A percentile compares a stretch with the other conserved stretches of the same genome.
Conservation (phyloP, 2,113 vertebrate genomes). For the Myodes glareolus region DNA sequence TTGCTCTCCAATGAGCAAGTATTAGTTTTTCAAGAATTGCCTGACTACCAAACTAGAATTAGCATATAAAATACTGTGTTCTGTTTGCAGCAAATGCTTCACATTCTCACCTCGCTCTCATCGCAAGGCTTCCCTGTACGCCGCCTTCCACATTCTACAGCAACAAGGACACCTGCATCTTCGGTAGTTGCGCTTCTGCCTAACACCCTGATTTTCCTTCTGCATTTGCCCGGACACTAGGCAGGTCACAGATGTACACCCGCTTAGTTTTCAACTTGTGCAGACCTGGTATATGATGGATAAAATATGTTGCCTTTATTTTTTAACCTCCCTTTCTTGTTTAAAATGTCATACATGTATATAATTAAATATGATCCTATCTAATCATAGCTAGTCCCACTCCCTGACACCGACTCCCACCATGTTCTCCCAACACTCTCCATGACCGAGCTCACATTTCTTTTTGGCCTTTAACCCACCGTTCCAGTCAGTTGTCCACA, state of each 20-base stretch:
- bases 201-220: not conserved
- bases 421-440: not conserved
- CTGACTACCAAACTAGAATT: not conserved
- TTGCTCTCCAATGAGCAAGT: not conserved
- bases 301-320: not conserved
- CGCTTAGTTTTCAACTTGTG: not conserved
- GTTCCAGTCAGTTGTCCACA: not conserved
- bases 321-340: not conserved
- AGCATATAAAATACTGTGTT: not conserved
- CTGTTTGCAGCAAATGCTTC: conserved; percentile 18
- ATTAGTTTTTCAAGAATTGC: not conserved
- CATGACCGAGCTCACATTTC: not conserved
- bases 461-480: too few relatives aligned
- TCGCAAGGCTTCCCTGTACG: conserved; percentile 20
- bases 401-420: too few relatives aligned
- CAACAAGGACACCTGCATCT: not conserved
- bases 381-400: too few relatives aligned
- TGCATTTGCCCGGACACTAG: not conserved
- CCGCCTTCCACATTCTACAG: conserved; percentile 33
- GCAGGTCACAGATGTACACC: not conserved
- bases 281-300: not conserved
- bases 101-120: conserved; percentile 19
- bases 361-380: not conserved
- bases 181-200: not conserved
- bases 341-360: not conserved